phyloP scores from a whole-genome alignment of 1,140 invertebrate genomes.

The Branchinecta lynchi region DNA sequence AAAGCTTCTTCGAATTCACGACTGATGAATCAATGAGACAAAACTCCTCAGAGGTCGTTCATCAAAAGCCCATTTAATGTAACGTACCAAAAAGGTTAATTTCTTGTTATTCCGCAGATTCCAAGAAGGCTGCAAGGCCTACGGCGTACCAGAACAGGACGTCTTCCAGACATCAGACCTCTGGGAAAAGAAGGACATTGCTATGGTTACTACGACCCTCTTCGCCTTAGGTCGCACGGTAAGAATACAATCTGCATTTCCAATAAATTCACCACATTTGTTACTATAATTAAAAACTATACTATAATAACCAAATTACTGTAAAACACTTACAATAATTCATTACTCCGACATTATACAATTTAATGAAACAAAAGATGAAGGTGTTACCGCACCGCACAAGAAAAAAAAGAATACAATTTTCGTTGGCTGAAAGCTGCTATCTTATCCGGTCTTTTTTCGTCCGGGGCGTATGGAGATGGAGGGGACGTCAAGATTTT shows the following conservation, averaged over 20 bases:
- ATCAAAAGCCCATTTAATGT: no score
- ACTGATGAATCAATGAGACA: no score
- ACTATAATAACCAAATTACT: neutral
- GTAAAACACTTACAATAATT: neutral
- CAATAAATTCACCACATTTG: neutral
- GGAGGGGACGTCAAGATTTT: no score
- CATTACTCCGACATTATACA: constrained; percentile 9
- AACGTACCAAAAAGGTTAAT: neutral
- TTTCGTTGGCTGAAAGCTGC: no score
- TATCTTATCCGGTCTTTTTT: no score
- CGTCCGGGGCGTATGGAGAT: no score
- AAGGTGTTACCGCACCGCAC: neutral
- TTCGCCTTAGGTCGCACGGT: constrained; percentile 76
- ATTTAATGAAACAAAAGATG: constrained; percentile 1
- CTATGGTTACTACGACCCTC: constrained; percentile 67
- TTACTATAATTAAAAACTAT: neutral
- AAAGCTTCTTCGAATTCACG: no score
- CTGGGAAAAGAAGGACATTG: constrained; percentile 83
- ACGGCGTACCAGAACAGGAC: constrained; percentile 75
- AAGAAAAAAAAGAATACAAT: neutral
- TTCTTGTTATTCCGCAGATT: constrained; percentile 44
- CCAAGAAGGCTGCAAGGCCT: constrained; percentile 65
- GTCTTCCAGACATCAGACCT: constrained; percentile 88
- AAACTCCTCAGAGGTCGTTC: no score
- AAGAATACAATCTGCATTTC: constrained; percentile 29